Base-by-base conservation (phyloP, 2,888 invertebrate genomes). In the Tetragnatha montana region DNA sequence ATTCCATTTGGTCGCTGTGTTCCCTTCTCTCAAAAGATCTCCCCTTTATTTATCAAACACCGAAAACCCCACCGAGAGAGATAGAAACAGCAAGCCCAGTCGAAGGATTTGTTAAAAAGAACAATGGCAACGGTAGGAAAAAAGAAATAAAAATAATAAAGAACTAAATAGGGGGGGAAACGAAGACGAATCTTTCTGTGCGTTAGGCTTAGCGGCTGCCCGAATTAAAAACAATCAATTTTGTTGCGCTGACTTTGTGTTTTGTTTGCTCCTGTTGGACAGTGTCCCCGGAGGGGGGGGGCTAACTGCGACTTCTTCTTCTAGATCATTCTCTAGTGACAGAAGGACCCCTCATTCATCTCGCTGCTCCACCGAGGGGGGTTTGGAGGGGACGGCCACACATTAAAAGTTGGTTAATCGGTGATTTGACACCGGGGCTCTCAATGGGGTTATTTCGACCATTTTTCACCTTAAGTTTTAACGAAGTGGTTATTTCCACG, bases 221-320 rank as follows among this genome's bases (percentile, higher is more conserved):
- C 35, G 80, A 80, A 86, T 86, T 86, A 86, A 86, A 86, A 86
- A 86, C 86, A 80, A 86, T 86, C 86, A 86, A 86, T 86, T 86
- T 80, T 68, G 80, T 73, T 35, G 74, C 80, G 35, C 35, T 60
- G 74, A 75, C 74, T 83, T 73, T 71, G 50, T 78, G 14, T 80
- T 80, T 82, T 51, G 49, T 12, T 60, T 60, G 22, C 74, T 19
- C n/a, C 60, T 75, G 74, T 14, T 83, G 83, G 75, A 75, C 35
- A 35, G n/a, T 68, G 50, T 4, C 47, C 47, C 73, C 80, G 80
- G 80, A 79, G 14, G 17, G 73, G 60, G 86, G 80, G 47, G 47
- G 71, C 80, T 80, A 80, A 80, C 78, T 60, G 80, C 73, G 17
- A 68, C 6, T 49, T 35, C 70, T 47, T 49, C 6, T 49, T 35